Evolutionary conservation across 2,113 vertebrate species (phyloP), one percentile per base, ranked within the genome.

Genomic region (Eudyptes chrysolophus): DNA sequence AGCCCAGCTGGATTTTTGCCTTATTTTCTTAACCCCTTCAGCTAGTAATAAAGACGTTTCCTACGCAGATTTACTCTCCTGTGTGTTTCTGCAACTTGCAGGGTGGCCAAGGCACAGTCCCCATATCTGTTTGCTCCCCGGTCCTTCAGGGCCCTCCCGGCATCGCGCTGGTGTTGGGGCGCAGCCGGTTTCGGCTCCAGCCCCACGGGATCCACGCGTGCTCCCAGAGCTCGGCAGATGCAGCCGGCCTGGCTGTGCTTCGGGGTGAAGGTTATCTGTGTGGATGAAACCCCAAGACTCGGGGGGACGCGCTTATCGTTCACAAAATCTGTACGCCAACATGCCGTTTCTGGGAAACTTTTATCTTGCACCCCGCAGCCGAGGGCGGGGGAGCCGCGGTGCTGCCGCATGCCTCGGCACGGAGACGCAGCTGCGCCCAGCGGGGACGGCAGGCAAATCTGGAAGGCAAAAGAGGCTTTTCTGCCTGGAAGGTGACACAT

Each of bases 131-230:
- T 13, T 52, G 86, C 60, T 85, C 60, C 64, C 29, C 34, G 4
- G 58, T 14, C 57, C 34, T 36, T 26, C 38, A 32, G 62, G 38
- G 32, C 42, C 24, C 38, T 18, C 36, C 27, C 32, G 1, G 17
- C 26, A 6, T 27, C 4, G 1, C 2, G 0, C 27, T 8, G 16
- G 16, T 5, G 21, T 44, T 20, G 25, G 54, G 74, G 38, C 0
- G 2, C 64, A 60, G 64, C 54, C 4, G 0, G 6, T 51, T 84
- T n/a, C 0, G 1, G 62, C 15, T 52, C 32, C 60, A 51, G 77
- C 16, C 69, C 42, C 4, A 2, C 2, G 1, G 30, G 55, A 22
- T 21, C 27, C 42, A 13, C 3, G 13, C 3, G 11, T 21, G 32
- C 15, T 21, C 78, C 60, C 26, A 18, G 60, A 17, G 16, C 42